Conservation (phyloP, 2,888 invertebrate genomes). For the Himalopsyche tibetana region DNA sequence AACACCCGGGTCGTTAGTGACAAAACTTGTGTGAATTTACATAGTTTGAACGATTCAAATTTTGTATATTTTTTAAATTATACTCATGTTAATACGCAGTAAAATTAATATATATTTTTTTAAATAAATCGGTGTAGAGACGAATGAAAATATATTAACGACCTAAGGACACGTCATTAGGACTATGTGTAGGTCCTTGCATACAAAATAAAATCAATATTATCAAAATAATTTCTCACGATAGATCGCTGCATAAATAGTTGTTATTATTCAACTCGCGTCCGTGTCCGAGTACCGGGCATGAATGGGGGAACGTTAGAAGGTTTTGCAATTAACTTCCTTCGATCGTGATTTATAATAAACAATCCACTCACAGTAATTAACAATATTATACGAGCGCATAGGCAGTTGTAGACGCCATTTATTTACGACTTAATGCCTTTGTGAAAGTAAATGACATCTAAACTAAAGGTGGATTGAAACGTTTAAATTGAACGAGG, state of each 20-base stretch:
- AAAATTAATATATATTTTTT: too few relatives aligned
- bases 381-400: conserved; percentile 45
- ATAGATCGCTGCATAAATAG: not conserved
- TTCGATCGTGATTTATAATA: conserved; percentile 55
- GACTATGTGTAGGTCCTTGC: not conserved
- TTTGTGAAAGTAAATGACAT: conserved; percentile 21
- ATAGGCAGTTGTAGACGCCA: conserved; percentile 4
- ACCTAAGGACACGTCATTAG: too few relatives aligned
- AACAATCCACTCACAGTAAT: conserved; percentile 48
- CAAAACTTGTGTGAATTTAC: too few relatives aligned
- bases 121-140: too few relatives aligned
- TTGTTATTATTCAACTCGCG: conserved; percentile 54
- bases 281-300: not conserved
- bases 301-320: conserved; percentile 11
- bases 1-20: too few relatives aligned
- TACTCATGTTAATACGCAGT: too few relatives aligned
- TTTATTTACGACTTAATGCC: not conserved
- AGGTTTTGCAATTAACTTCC: conserved; percentile 42
- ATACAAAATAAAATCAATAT: not conserved
- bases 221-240: conserved; percentile 56
- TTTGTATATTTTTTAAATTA: too few relatives aligned
- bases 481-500: not conserved
- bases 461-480: not conserved
- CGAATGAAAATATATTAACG: too few relatives aligned
- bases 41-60: too few relatives aligned